phyloP scores from a whole-genome alignment of 2,113 vertebrate species.

The Anthoscopus minutus region DNA sequence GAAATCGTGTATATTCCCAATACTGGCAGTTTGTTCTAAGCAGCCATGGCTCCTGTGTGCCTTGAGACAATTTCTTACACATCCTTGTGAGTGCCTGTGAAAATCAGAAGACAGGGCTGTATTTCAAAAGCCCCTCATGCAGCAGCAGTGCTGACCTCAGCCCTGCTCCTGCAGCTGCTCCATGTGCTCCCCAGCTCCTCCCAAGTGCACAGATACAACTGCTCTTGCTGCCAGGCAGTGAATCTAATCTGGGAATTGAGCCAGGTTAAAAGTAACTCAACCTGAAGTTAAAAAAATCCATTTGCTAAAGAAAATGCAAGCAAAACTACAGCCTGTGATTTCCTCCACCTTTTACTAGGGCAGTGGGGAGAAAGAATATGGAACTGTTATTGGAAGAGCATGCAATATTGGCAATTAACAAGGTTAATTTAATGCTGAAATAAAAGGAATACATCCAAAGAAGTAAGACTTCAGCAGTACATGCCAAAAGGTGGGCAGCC shows the following conservation, averaged over 20 bases:
- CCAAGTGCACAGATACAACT: background rate
- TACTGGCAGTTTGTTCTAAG: background rate
- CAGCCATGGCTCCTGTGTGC: background rate
- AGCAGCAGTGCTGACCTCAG: background rate
- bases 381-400: background rate
- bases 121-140: background rate
- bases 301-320: background rate
- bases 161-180: background rate
- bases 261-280: slow-evolving; percentile 26
- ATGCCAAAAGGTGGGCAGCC: background rate
- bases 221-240: background rate
- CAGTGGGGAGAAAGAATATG: background rate
- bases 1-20: background rate
- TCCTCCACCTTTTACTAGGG: background rate
- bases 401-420: background rate
- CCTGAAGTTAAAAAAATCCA: background rate
- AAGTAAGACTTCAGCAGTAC: background rate
- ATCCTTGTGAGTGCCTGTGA: background rate
- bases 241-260: background rate
- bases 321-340: background rate
- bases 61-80: background rate
- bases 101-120: background rate
- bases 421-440: background rate
- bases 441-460: background rate
- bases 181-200: background rate